Base-by-base conservation (phyloP, 2,113 vertebrate genomes). In the Spea bombifrons region DNA sequence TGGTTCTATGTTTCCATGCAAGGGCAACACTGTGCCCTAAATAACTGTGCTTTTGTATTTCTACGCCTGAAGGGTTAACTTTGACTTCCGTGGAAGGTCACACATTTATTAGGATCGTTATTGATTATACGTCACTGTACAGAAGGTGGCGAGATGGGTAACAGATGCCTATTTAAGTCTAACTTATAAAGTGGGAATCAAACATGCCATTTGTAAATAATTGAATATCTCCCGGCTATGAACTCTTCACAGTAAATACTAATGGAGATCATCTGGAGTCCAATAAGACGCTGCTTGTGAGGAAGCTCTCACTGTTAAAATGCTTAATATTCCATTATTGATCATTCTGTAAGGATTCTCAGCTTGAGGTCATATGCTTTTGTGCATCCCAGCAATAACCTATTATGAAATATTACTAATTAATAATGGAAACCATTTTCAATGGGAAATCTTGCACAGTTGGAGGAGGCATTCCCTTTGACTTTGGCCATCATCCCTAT, bases 181-280 rank as follows among this genome's bases (percentile, higher is more conserved):
- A 30, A 1, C 30, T 59, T 13, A 9, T 9, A 13, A 59, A 12
- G 10, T 12, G 55, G 55, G 12, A 9, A 13, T 59, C 55, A 66
- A 66, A 65, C 49, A 67, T 72, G 71, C 17, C 77, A 73, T 67
- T 72, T 67, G 71, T 80, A 67, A 80, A 80, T 80, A 67, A 80
- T 80, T 80, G 13, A 80, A 53, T n/a, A 57, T 59, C 64, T 5
- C 70, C 77, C 55, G 50, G 43, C n/a, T n/a, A 66, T n/a, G 71
- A 30, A 17, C 16, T 73, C 49, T 50, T 80, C 77, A 73, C 73
- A 78, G 70, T 9, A 7, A 66, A 59, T 50, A 13, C 61, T 47
- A 73, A 66, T 55, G 69, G 63, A 48, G 17, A 30, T 73, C 17
- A 71, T 53, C 8, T 57, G 61, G 57, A 50, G 50, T 53, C 16